A percentile compares a stretch with the other conserved stretches of the same genome.
These are phyloP conservation scores for Amorpha juglandis DNA, from an alignment of 2,888 invertebrate species.

Conservation along the genomic window DNA sequence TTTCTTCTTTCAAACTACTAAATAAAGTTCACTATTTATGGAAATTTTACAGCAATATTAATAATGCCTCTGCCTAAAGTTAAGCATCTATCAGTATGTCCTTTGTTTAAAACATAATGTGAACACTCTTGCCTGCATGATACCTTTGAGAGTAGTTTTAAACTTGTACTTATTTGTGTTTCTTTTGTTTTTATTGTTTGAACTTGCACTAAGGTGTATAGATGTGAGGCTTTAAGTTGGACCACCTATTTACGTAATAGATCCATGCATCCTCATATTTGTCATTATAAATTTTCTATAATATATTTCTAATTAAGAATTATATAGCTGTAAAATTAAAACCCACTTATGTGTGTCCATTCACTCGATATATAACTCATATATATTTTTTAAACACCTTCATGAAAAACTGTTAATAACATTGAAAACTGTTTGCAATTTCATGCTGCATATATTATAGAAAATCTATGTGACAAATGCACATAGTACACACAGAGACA, in stretches of 20 bases:
- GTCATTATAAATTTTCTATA: slow-evolving; percentile 44
- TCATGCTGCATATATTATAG: not conserved
- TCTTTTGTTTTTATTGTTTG: slow-evolving; percentile 48
- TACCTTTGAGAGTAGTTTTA: slow-evolving; percentile 60
- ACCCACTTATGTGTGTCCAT: not conserved
- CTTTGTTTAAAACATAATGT: slow-evolving; percentile 49
- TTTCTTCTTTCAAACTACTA: slow-evolving; percentile 43
- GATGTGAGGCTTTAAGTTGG: slow-evolving; percentile 63
- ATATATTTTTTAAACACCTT: too few relatives aligned
- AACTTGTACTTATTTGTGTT: slow-evolving; percentile 55
- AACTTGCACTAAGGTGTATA: slow-evolving; percentile 48
- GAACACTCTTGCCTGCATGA: slow-evolving; percentile 70
- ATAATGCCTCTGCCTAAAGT: slow-evolving; percentile 63
- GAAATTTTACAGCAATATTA: slow-evolving; percentile 52
- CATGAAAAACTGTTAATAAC: too few relatives aligned
- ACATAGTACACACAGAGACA: slow-evolving; percentile 63
- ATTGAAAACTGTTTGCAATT: not conserved
- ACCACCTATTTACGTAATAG: slow-evolving; percentile 60
- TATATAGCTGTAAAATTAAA: not conserved
- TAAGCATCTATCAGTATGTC: slow-evolving; percentile 40
- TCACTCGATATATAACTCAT: not conserved
- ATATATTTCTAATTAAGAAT: slow-evolving; percentile 3
- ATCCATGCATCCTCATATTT: slow-evolving; percentile 42
- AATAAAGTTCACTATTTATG: slow-evolving; percentile 45
- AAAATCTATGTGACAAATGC: slow-evolving; percentile 23